These are phyloP conservation scores for Drosophila nr. medialis DNA, from an alignment of 2,888 invertebrate genomes.

Conservation along the genomic window DNA sequence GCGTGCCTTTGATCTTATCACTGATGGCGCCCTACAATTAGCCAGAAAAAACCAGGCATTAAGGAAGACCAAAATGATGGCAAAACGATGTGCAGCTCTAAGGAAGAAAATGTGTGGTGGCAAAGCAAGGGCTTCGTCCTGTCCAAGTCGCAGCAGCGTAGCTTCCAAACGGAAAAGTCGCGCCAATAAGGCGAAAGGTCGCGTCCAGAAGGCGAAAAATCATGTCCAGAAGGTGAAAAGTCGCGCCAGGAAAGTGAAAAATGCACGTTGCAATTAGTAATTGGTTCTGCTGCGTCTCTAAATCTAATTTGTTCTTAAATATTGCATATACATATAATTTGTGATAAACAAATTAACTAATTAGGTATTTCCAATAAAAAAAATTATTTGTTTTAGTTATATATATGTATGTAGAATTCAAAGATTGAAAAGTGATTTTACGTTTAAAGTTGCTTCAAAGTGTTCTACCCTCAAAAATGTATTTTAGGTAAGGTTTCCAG, in stretches of 20 bases:
- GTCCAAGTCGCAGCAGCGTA: neutral
- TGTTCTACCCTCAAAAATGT: too few relatives aligned
- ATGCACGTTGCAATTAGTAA: neutral
- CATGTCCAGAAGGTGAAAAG: neutral
- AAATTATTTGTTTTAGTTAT: too few relatives aligned
- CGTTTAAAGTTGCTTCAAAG: too few relatives aligned
- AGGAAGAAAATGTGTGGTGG: neutral
- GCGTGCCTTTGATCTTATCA: neutral
- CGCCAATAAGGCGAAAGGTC: neutral
- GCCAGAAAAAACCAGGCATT: neutral
- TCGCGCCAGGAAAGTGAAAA: neutral
- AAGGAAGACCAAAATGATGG: neutral
- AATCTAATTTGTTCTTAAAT: neutral
- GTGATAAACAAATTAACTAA: neutral
- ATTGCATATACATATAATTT: neutral
- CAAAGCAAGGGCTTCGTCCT: neutral
- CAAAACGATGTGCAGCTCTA: neutral
- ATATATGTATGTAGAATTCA: too few relatives aligned
- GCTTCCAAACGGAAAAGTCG: neutral
- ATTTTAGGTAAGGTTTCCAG: too few relatives aligned
- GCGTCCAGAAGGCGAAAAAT: too few relatives aligned
- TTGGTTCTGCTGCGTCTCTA: neutral
- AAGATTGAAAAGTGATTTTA: too few relatives aligned
- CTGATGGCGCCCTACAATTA: neutral
- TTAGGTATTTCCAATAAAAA: neutral